These are phyloP conservation scores for Zygaena filipendulae DNA, from an alignment of 2,888 invertebrate species.

Conservation along the genomic window DNA sequence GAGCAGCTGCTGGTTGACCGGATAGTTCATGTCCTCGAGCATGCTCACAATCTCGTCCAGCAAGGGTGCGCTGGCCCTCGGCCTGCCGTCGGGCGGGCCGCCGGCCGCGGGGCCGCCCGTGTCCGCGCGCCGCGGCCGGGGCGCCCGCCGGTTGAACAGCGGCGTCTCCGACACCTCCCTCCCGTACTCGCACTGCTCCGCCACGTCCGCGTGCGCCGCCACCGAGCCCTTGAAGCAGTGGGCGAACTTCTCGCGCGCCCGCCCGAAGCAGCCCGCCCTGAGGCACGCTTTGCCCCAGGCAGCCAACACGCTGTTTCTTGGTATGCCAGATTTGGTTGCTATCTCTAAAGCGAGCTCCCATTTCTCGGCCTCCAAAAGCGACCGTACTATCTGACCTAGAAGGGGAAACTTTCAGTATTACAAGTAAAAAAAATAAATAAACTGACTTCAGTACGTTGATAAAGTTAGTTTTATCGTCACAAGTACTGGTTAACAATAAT, in stretches of 20 bases:
- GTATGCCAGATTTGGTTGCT: conserved; percentile 87
- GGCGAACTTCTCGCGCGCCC: conserved; percentile 80
- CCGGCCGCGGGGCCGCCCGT: conserved; percentile 39
- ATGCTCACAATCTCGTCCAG: conserved; percentile 77
- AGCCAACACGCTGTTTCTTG: conserved; percentile 83
- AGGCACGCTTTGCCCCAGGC: conserved; percentile 90
- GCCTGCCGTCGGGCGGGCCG: conserved; percentile 52
- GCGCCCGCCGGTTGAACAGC: conserved; percentile 34
- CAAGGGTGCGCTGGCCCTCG: conserved; percentile 73
- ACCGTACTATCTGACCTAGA: conserved; percentile 74
- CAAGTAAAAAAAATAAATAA: conserved; percentile 16
- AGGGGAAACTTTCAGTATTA: too few species aligned
- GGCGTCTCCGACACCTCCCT: conserved; percentile 45
- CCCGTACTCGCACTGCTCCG: conserved; percentile 49
- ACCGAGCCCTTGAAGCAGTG: conserved; percentile 50
- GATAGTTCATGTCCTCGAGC: conserved; percentile 71
- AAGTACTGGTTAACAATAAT: too few species aligned
- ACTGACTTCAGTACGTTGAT: too few species aligned
- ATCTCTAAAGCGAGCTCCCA: conserved; percentile 87
- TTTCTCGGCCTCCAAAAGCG: conserved; percentile 84
- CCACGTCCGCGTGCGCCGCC: conserved; percentile 36
- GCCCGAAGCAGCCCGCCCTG: conserved; percentile 80
- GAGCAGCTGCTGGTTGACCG: conserved; percentile 57
- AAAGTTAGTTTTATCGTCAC: too few species aligned
- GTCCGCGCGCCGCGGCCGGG: conserved; percentile 33